Conservation (phyloP, 2,113 vertebrate genomes). For the Panurus biarmicus region DNA sequence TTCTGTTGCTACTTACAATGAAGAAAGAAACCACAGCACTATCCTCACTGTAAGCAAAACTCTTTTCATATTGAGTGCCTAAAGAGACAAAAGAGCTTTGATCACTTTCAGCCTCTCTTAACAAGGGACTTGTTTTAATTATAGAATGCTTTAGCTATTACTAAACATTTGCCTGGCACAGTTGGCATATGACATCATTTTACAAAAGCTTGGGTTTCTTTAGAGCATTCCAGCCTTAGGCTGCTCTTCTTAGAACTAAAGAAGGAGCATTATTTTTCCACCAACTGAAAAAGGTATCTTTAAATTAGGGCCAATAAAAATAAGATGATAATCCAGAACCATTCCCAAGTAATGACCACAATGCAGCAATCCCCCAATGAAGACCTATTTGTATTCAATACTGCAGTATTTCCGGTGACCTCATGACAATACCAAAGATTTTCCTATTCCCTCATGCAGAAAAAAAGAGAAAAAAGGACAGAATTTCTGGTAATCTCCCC, state of each 20-base stretch:
- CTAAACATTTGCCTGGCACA: slow-evolving; percentile 51
- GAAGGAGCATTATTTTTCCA: background rate
- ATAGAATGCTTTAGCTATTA: slow-evolving; percentile 60
- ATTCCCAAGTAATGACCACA: slow-evolving; percentile 31
- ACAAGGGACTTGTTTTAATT: slow-evolving; percentile 66
- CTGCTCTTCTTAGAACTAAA: slow-evolving; percentile 46
- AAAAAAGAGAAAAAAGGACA: background rate
- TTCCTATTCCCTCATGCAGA: slow-evolving; percentile 1
- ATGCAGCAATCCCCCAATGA: slow-evolving; percentile 13
- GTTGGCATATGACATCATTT: slow-evolving; percentile 48
- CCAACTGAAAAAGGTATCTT: slow-evolving; percentile 39
- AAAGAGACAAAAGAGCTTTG: slow-evolving; percentile 54
- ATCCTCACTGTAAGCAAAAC: slow-evolving; percentile 21
- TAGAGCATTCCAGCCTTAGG: slow-evolving; percentile 38
- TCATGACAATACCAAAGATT: background rate
- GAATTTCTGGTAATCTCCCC: slow-evolving; percentile 2
- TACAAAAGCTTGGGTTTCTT: slow-evolving; percentile 43
- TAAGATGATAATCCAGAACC: slow-evolving; percentile 21
- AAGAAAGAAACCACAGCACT: slow-evolving; percentile 38
- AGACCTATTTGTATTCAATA: slow-evolving; percentile 1
- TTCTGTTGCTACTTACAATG: background rate
- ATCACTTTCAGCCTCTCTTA: slow-evolving; percentile 58
- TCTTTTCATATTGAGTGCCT: slow-evolving; percentile 37
- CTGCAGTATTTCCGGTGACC: slow-evolving; percentile 1
- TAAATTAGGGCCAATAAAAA: slow-evolving; percentile 36